Conservation (phyloP, 1,140 invertebrate species). For the Psix sp. region DNA sequence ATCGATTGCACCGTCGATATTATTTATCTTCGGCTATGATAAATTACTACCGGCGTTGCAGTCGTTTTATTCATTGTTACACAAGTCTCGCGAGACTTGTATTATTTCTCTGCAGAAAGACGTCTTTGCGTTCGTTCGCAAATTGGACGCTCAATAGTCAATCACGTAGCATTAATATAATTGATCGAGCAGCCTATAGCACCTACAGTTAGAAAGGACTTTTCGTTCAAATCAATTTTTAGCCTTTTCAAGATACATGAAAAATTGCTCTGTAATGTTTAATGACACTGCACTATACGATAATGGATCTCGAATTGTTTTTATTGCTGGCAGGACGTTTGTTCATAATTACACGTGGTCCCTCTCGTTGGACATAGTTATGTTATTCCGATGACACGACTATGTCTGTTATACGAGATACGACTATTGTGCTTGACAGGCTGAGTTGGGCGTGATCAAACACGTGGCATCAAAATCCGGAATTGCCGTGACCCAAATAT, state of each 20-base stretch:
- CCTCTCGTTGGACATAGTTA: constrained; percentile 41
- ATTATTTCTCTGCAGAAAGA: neutral
- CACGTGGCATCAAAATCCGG: constrained; percentile 48
- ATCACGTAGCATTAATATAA: constrained; percentile 17
- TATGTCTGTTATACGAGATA: no score
- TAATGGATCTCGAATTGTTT: constrained; percentile 34
- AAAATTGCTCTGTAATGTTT: no score
- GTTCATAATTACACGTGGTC: constrained; percentile 40
- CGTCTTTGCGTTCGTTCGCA: neutral
- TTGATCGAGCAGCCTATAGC: no score
- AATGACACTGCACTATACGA: neutral
- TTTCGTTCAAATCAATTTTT: no score
- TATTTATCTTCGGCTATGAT: constrained; percentile 23
- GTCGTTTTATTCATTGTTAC: constrained; percentile 15
- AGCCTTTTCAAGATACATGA: no score
- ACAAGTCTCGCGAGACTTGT: neutral
- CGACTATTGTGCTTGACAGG: constrained; percentile 49
- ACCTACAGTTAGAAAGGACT: no score
- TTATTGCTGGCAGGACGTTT: constrained; percentile 19
- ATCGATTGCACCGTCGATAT: constrained; percentile 24
- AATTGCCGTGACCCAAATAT: constrained; percentile 54
- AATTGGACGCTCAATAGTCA: constrained; percentile 11
- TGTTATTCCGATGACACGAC: constrained; percentile 46
- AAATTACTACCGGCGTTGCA: constrained; percentile 19
- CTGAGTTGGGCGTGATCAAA: constrained; percentile 36